phyloP scores from a whole-genome alignment of 2,888 invertebrate genomes.

The Dioctria linearis region DNA sequence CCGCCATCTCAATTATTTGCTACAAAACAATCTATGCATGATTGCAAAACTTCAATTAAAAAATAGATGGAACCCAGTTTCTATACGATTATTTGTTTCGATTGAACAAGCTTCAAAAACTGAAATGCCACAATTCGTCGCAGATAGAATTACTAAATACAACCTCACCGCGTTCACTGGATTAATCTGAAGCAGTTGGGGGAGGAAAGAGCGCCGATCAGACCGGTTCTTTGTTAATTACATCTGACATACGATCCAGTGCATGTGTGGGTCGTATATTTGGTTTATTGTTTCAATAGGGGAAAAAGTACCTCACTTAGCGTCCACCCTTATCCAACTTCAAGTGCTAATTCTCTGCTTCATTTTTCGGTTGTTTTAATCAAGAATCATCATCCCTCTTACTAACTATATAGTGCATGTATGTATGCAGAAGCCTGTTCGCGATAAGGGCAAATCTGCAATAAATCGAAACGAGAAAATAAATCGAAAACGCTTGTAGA shows the following conservation, averaged over 20 bases:
- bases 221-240: conserved; percentile 54
- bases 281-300: conserved; percentile 48
- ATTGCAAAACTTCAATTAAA: no score
- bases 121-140: conserved; percentile 36
- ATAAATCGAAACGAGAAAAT: conserved; percentile 56
- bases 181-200: conserved; percentile 18
- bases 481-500: conserved; percentile 58
- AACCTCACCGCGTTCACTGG: conserved; percentile 1
- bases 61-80: background rate
- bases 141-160: conserved; percentile 7
- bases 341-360: conserved; percentile 58
- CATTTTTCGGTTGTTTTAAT: conserved; percentile 58
- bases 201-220: background rate
- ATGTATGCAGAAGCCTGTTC: background rate
- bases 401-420: no score
- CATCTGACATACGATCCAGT: conserved; percentile 55
- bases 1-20: no score
- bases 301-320: background rate
- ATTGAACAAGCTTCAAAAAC: conserved; percentile 11
- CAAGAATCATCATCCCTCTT: conserved; percentile 35
- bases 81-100: conserved; percentile 23
- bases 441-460: conserved; percentile 45
- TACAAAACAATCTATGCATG: no score
- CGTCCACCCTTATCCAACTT: conserved; percentile 41
- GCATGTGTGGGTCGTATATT: background rate